Conservation (phyloP, 2,797 vertebrate species). For the Sandelia bainsii region DNA sequence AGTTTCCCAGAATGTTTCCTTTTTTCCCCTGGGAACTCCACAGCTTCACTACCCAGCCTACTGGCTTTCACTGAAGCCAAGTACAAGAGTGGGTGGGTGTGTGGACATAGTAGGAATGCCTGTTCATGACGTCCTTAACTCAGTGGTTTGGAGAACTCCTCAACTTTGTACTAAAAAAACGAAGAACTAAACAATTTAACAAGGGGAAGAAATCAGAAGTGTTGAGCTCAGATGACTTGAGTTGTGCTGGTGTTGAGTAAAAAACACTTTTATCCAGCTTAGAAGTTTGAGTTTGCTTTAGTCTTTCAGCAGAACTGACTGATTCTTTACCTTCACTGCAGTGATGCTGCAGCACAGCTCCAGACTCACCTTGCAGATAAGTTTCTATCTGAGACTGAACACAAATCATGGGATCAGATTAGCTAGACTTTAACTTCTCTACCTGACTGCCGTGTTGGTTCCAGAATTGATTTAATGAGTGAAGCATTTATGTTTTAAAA, state of each 20-base stretch:
- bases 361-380: constrained; percentile 1
- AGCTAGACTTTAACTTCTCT: background rate
- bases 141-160: background rate
- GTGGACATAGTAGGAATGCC: constrained; percentile 21
- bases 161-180: background rate
- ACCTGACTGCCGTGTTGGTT: background rate
- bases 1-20: constrained; percentile 69
- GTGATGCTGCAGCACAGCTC: background rate
- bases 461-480: constrained; percentile 1
- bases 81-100: constrained; percentile 42
- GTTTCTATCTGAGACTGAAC: background rate
- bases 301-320: background rate
- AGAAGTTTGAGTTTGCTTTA: too few relatives aligned
- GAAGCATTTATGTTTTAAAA: constrained; percentile 15
- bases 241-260: too few relatives aligned
- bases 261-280: too few relatives aligned
- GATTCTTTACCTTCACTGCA: background rate
- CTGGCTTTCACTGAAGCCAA: constrained; percentile 44
- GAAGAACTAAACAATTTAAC: too few relatives aligned
- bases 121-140: constrained; percentile 15
- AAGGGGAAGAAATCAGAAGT: too few relatives aligned
- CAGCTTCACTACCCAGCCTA: constrained; percentile 39
- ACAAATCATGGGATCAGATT: constrained; percentile 3
- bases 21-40: constrained; percentile 36
- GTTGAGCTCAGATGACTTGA: too few relatives aligned